Evolutionary conservation across 2,797 vertebrate species (phyloP).

Genomic region (Chrysocyon brachyurus): DNA sequence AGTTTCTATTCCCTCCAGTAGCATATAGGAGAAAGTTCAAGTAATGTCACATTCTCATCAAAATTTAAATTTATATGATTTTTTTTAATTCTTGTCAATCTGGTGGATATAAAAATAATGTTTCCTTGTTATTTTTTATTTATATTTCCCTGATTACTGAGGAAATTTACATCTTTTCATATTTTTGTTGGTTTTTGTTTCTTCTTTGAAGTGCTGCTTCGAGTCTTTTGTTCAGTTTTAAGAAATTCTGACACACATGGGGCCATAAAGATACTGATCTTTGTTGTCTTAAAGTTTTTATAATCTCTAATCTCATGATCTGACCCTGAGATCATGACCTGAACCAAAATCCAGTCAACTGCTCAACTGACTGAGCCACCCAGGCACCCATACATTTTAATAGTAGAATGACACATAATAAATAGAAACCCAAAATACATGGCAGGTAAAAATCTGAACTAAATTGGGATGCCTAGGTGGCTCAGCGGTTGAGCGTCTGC

Average conservation of each 20-base stretch:
- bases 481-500: too few relatives aligned
- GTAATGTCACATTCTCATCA: background rate
- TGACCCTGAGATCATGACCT: background rate
- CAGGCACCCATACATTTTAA: background rate
- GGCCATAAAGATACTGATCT: background rate
- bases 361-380: background rate
- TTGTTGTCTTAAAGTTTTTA: background rate
- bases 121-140: background rate
- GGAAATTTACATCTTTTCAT: background rate
- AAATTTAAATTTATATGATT: background rate
- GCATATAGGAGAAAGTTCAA: background rate
- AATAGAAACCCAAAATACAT: background rate
- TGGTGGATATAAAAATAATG: background rate
- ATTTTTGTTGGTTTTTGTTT: background rate
- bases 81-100: background rate
- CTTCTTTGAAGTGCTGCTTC: background rate
- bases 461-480: background rate
- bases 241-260: background rate
- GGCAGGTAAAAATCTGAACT: background rate
- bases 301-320: background rate
- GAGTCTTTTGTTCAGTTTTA: slow-evolving; percentile 16
- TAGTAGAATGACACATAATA: background rate
- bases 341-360: too few relatives aligned
- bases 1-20: background rate
- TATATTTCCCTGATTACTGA: background rate